Evolutionary conservation across 2,113 vertebrate species (phyloP).

Genomic region (Chloropsis cyanopogon): DNA sequence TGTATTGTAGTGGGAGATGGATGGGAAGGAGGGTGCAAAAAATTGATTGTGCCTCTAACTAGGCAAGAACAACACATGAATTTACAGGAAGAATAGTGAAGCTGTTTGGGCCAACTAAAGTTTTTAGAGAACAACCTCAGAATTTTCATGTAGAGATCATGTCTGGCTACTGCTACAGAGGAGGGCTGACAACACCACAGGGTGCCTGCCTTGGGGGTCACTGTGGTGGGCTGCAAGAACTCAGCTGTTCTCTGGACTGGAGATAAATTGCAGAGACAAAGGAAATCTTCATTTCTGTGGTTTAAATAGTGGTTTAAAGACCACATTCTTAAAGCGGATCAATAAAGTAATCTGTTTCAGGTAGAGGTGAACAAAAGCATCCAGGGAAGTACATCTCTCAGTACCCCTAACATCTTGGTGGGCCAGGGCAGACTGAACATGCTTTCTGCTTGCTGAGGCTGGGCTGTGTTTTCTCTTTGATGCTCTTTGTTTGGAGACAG

Average conservation of each 20-base stretch:
- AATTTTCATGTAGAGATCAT: neutral
- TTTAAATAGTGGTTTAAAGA: neutral
- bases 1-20: neutral
- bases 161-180: neutral
- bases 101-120: neutral
- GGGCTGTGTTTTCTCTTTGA: neutral
- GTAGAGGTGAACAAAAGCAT: neutral
- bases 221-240: neutral
- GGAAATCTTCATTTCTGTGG: neutral
- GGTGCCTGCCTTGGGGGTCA: accelerated
- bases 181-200: neutral
- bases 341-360: neutral
- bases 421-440: accelerated
- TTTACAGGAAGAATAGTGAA: neutral
- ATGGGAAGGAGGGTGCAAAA: neutral
- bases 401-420: neutral
- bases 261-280: neutral
- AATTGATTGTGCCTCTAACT: neutral
- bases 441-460: neutral
- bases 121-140: neutral
- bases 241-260: neutral
- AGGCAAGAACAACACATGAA: neutral
- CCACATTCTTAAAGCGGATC: neutral
- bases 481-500: neutral
- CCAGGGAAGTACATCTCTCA: neutral